These are phyloP conservation scores for Astreopora myriophthalma DNA, from an alignment of 64 coral and sea anemone genomes.

Conservation along the genomic window DNA sequence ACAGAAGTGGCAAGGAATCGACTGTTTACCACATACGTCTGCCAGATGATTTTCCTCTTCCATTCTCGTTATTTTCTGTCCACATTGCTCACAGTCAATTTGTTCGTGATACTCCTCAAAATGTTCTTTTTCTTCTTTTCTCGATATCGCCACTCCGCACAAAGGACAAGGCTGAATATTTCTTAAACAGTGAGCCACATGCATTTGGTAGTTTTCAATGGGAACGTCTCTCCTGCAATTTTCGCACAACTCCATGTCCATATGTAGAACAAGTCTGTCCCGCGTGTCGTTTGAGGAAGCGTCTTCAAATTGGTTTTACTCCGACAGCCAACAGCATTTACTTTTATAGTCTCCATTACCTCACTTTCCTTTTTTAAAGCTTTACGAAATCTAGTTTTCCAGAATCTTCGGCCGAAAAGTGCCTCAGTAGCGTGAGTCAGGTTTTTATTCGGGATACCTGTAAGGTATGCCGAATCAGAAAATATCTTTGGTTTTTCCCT, in stretches of 20 bases:
- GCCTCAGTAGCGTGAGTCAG: not conserved
- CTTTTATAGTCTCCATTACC: not conserved
- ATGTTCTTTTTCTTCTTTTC: constrained; percentile 6
- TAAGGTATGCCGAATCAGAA: no score
- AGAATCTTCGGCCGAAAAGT: not conserved
- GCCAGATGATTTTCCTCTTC: constrained; percentile 23
- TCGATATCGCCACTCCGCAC: constrained; percentile 27
- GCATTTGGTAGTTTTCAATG: constrained; percentile 51
- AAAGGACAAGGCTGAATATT: constrained; percentile 31
- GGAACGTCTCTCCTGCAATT: constrained; percentile 41
- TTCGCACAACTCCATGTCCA: constrained; percentile 38
- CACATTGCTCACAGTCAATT: constrained; percentile 32
- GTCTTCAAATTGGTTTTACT: not conserved
- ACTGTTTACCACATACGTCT: not conserved
- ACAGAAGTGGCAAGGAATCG: constrained; percentile 10
- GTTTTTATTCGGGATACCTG: no score
- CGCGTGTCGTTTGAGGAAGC: not conserved
- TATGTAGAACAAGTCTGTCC: not conserved
- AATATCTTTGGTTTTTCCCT: no score
- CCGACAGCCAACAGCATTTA: not conserved
- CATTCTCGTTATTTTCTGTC: constrained; percentile 26
- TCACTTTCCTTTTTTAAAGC: not conserved
- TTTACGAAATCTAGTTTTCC: not conserved
- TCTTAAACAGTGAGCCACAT: constrained; percentile 37
- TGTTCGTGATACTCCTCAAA: constrained; percentile 33